Base-by-base conservation (phyloP, 92 coral and sea anemone genomes). In the Scolanthus callimorphus region DNA sequence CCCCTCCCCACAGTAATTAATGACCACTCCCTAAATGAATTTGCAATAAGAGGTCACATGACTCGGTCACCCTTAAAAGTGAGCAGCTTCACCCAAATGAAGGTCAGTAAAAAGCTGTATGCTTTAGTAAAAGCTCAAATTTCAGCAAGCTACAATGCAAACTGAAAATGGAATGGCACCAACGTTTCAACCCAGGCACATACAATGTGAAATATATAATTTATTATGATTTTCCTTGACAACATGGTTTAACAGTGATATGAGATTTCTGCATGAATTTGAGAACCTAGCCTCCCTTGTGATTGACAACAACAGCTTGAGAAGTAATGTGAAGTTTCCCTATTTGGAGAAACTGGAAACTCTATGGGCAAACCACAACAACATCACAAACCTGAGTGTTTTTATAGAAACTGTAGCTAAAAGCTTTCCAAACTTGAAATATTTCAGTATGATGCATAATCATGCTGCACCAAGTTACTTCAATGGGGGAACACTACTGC, bases 381-480 rank as follows among this genome's bases (percentile, higher is more conserved):
- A 73, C 54, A 88, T 92, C 23, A 80, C 78, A 60, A 92, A 92
- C 61, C 94, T 92, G 31, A 92, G 98, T 43, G 71, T 86, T 17
- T 92, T 92, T 71, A 65, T 92, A 11, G 98, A 84, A 69, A 89
- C 86, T 27, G 88, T 88, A 8, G 83, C 90, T 13, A 82, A 70
- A 50, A 69, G 91, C 58, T 92, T 80, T 47, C 98, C 98, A 30
- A 84, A 88, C 66, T 68, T 92, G 51, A 88, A 83, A 48, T 92
- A 79, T 60, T 67, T 88, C 17, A 92, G 98, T 37, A 92, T 88
- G 96, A 92, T 92, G 85, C 76, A 92, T 60, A 92, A 92, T 37
- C 63, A 78, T 46, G 96, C 98, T 27, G 98, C 98, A 0, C 98
- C 98, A 27, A 92, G 98, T 45, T 92, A 88, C 53, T 92, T 92